A percentile compares a stretch with the other conserved stretches of the same genome.
These are phyloP conservation scores for Arizona elegans DNA, from an alignment of 2,113 vertebrate species.

Conservation along the genomic window DNA sequence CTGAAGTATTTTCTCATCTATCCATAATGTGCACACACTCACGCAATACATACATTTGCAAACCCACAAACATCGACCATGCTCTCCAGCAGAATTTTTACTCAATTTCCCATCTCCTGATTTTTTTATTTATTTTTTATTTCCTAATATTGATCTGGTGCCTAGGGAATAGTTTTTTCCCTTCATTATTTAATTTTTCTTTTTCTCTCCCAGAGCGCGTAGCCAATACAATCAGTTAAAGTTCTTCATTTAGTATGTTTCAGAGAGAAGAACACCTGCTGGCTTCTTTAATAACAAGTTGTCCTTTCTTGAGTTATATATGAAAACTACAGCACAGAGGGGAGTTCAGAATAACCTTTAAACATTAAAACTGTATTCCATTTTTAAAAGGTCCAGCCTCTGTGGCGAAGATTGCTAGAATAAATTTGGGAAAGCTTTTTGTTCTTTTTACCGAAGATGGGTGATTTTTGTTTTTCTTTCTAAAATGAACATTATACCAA, in stretches of 20 bases:
- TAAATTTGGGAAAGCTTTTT: slow-evolving; percentile 60
- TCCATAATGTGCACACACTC: not conserved
- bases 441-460: slow-evolving; percentile 38
- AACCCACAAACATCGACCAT: not conserved
- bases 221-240: slow-evolving; percentile 51
- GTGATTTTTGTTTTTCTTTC: slow-evolving; percentile 40
- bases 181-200: slow-evolving; percentile 65
- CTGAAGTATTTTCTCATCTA: not conserved
- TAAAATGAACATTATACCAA: slow-evolving; percentile 57
- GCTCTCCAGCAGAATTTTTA: not conserved
- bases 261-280: slow-evolving; percentile 57
- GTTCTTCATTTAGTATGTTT: slow-evolving; percentile 68
- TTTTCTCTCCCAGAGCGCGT: slow-evolving; percentile 29
- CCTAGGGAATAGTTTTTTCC: slow-evolving; percentile 34
- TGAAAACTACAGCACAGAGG: slow-evolving; percentile 66
- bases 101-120: slow-evolving; percentile 22
- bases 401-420: slow-evolving; percentile 48
- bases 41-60: not conserved
- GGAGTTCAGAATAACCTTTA: slow-evolving; percentile 68
- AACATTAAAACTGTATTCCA: slow-evolving; percentile 59
- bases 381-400: slow-evolving; percentile 53
- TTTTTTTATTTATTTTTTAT: slow-evolving; percentile 5
- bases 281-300: slow-evolving; percentile 63
- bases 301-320: slow-evolving; percentile 60
- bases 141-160: slow-evolving; percentile 24